phyloP scores from a whole-genome alignment of 2,888 invertebrate genomes.

The Tachina grossa region DNA sequence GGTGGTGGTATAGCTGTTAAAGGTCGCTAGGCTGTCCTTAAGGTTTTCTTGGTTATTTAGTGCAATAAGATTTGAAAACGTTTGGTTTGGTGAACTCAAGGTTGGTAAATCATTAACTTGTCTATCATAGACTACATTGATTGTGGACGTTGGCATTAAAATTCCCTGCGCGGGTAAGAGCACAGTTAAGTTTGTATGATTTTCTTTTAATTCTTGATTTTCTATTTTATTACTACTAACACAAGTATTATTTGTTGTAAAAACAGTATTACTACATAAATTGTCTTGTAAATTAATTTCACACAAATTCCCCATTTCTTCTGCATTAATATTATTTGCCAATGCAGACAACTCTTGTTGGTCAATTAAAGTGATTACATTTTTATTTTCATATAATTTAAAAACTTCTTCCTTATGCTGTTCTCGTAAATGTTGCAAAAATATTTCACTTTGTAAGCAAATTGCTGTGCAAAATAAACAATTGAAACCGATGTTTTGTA shows the following conservation, averaged over 20 bases:
- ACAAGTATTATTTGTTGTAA: conserved; percentile 29
- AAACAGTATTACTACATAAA: conserved; percentile 41
- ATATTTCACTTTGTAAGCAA: conserved; percentile 78
- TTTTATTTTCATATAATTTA: conserved; percentile 74
- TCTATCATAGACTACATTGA: conserved; percentile 38
- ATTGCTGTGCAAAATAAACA: conserved; percentile 78
- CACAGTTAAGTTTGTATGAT: conserved; percentile 30
- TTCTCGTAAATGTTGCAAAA: conserved; percentile 77
- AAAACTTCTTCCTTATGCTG: conserved; percentile 77
- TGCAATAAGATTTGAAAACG: conserved; percentile 56
- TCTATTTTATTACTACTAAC: conserved; percentile 12
- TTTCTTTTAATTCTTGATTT: conserved; percentile 36
- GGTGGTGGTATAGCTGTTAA: background rate
- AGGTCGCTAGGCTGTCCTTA: background rate
- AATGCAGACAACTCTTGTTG: conserved; percentile 30
- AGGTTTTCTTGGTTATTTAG: conserved; percentile 49
- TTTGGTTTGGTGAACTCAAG: conserved; percentile 39
- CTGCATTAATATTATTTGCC: conserved; percentile 4
- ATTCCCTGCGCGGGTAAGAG: background rate
- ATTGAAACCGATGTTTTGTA: conserved; percentile 78
- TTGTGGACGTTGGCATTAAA: conserved; percentile 14
- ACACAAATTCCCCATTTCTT: conserved; percentile 45
- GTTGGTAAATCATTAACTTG: conserved; percentile 42
- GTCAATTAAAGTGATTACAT: conserved; percentile 1
- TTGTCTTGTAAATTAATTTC: conserved; percentile 34